Base-by-base conservation (phyloP, 2,888 invertebrate species). In the Trilocha varians region DNA sequence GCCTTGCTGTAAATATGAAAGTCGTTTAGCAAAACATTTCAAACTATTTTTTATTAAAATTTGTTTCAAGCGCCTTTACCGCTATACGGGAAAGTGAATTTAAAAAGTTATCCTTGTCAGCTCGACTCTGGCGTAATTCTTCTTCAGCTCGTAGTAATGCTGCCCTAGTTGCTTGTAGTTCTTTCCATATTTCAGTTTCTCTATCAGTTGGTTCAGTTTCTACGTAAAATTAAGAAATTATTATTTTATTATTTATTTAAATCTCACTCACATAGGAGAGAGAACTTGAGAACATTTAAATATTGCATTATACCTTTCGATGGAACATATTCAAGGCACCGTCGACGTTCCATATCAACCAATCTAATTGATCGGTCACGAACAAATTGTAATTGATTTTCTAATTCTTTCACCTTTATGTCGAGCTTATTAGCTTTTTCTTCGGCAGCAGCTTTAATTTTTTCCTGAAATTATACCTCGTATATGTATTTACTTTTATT, bases 161-260 rank as follows among this genome's bases (percentile, higher is more conserved):
- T 4, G 59, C 54, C 35, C 74, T 64, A 0, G 78, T 69, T 13
- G 58, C 64, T 59, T 86, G 78, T 11, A 88, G 63, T 43, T 88
- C 87, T 53, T 78, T 80, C 78, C 80, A 88, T 45, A 88, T 62
- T 37, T 82, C 79, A 0, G 83, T 75, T 59, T 88, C 88, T 49
- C 78, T 76, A 33, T 84, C 78, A 1, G 78, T 58, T 5, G 84
- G 84, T 44, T 82, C 78, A 32, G 39, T 63, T 59, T 84, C 84
- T 84, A 46, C 18, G 13, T 16, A 38, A 32, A 18, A 1, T 16
- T 34, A 14, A 34, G 5, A 40, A 14, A 25, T 18, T 17, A n/a
- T n/a, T n/a, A n/a, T n/a, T n/a, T n/a, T n/a, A n/a, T n/a, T n/a
- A n/a, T n/a, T n/a, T n/a, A n/a, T n/a, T n/a, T n/a, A n/a, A n/a